phyloP scores from a whole-genome alignment of 2,797 vertebrate species.

The Heliangelus exortis region DNA sequence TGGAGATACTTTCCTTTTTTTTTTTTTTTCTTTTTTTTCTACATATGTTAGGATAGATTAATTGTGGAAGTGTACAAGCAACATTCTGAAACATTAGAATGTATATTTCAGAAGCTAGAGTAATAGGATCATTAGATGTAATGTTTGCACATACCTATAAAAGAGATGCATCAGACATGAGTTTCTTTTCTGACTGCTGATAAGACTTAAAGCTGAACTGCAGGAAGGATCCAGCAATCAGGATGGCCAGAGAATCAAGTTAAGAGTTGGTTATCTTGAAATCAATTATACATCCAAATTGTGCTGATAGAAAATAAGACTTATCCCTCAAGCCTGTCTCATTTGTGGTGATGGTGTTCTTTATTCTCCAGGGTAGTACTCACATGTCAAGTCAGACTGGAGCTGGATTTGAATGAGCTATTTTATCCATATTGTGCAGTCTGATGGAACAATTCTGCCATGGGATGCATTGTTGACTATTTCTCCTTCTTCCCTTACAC shows the following conservation, averaged over 20 bases:
- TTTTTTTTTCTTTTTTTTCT: too few species aligned
- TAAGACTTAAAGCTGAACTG: background rate
- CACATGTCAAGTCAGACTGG: background rate
- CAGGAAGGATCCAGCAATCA: background rate
- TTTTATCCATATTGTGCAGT: background rate
- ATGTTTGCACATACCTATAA: background rate
- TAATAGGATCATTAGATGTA: constrained; percentile 74
- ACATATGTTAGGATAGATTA: background rate
- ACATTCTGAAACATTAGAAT: constrained; percentile 71
- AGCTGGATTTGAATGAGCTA: background rate
- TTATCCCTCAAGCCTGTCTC: background rate
- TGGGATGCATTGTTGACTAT: background rate
- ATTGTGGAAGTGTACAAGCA: constrained; percentile 30
- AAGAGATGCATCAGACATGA: background rate
- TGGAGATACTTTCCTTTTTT: background rate
- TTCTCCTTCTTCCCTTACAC: background rate
- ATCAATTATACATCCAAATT: background rate
- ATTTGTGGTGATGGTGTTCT: background rate
- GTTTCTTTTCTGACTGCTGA: background rate
- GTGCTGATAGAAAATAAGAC: background rate
- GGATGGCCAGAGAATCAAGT: background rate
- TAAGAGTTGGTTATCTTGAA: background rate
- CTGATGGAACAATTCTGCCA: background rate
- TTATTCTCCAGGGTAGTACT: background rate
- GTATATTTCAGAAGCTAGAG: constrained; percentile 77